These are phyloP conservation scores for Odontocolon sp. DNA, from an alignment of 2,888 invertebrate genomes.

Conservation along the genomic window DNA sequence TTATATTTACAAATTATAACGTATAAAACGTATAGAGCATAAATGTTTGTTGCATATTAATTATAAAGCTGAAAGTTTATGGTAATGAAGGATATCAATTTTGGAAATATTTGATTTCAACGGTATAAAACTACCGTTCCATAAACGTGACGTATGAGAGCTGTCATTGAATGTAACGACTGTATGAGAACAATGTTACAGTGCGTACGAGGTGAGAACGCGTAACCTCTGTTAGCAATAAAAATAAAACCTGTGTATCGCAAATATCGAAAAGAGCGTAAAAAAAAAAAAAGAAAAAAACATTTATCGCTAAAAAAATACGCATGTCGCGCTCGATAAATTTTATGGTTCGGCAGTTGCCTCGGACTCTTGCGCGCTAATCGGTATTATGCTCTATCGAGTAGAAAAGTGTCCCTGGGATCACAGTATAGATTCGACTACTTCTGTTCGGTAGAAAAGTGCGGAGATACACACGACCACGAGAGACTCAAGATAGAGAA, in stretches of 20 bases:
- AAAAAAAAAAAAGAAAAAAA: slow-evolving; percentile 9
- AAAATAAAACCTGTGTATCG: slow-evolving; percentile 3
- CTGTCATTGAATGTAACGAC: slow-evolving; percentile 32
- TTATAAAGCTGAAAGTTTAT: too few relatives aligned
- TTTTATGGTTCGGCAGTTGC: slow-evolving; percentile 39
- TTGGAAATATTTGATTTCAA: slow-evolving; percentile 1
- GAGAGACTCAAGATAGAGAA: neutral
- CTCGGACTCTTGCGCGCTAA: slow-evolving; percentile 32
- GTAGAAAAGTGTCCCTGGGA: slow-evolving; percentile 36
- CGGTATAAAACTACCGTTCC: neutral
- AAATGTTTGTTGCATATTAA: too few relatives aligned
- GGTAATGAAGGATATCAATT: too few relatives aligned
- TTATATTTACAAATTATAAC: too few relatives aligned
- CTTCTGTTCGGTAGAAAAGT: slow-evolving; percentile 20
- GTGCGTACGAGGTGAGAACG: slow-evolving; percentile 10
- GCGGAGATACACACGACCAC: neutral
- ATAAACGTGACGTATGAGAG: slow-evolving; percentile 12
- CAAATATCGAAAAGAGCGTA: neutral
- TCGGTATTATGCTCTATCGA: slow-evolving; percentile 49
- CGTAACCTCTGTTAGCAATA: slow-evolving; percentile 17
- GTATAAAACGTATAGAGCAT: too few relatives aligned
- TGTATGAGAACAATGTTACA: slow-evolving; percentile 5
- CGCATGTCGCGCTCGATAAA: slow-evolving; percentile 48
- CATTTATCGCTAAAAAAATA: slow-evolving; percentile 6
- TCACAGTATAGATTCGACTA: too few relatives aligned